Conservation (phyloP, 2,888 invertebrate genomes). For the Cotesia congregata region DNA sequence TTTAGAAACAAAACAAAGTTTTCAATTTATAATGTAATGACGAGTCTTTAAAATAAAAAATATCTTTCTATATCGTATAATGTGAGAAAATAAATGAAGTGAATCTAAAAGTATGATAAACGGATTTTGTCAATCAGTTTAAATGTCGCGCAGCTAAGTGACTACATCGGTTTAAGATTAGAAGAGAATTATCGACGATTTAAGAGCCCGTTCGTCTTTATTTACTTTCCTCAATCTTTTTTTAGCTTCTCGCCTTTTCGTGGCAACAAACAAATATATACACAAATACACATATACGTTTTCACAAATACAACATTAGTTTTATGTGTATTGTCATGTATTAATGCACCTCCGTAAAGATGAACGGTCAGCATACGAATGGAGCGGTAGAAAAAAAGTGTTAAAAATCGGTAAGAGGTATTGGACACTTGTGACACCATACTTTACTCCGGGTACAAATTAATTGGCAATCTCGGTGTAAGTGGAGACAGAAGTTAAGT, state of each 20-base stretch:
- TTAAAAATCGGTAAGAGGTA: constrained; percentile 26
- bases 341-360: neutral
- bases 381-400: constrained; percentile 4
- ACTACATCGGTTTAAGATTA: constrained; percentile 63
- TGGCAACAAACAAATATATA: neutral
- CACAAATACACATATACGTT: constrained; percentile 2
- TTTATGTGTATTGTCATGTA: constrained; percentile 1
- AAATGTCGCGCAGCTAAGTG: constrained; percentile 62
- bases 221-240: constrained; percentile 24
- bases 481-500: constrained; percentile 57
- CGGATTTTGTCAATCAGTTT: constrained; percentile 58
- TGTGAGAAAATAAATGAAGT: constrained; percentile 10
- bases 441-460: constrained; percentile 62
- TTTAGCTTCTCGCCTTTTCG: constrained; percentile 15
- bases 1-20: too few relatives aligned
- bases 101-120: constrained; percentile 40
- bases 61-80: neutral
- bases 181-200: constrained; percentile 57
- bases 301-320: neutral
- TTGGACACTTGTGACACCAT: constrained; percentile 53
- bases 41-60: neutral
- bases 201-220: constrained; percentile 52
- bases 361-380: constrained; percentile 8
- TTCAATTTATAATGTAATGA: neutral
- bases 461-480: constrained; percentile 62